Conservation (phyloP, 2,797 vertebrate genomes). For the Pseudomugil tenellus region DNA sequence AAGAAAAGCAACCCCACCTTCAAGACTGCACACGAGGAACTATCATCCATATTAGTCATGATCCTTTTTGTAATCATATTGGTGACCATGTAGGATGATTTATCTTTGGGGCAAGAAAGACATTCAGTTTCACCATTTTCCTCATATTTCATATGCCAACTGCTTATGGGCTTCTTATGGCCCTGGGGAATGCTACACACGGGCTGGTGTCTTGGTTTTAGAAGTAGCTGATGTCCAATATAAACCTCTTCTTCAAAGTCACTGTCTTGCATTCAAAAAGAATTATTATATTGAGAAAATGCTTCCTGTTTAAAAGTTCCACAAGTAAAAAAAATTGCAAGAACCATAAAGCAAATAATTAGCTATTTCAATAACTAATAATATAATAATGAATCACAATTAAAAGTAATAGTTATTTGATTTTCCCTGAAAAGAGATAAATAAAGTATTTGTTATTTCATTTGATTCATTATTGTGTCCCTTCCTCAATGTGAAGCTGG, state of each 20-base stretch:
- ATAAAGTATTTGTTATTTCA: too few relatives aligned
- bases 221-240: not conserved
- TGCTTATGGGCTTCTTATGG: not conserved
- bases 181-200: not conserved
- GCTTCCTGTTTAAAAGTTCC: too few relatives aligned
- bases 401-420: too few relatives aligned
- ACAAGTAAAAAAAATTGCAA: too few relatives aligned
- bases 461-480: too few relatives aligned
- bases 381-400: not conserved
- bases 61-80: not conserved
- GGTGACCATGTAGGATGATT: not conserved
- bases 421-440: too few relatives aligned
- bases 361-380: not conserved
- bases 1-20: conserved; percentile 4
- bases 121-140: not conserved
- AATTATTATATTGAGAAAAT: not conserved
- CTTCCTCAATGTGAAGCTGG: too few relatives aligned
- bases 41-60: not conserved
- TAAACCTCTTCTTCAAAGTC: conserved; percentile 1
- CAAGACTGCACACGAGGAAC: conserved; percentile 6
- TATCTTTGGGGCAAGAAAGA: not conserved
- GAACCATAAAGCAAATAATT: not conserved
- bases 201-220: not conserved
- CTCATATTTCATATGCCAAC: too few relatives aligned
- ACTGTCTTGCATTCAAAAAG: not conserved